Evolutionary conservation across 2,113 vertebrate genomes (phyloP).

Genomic region (Engystomops pustulosus): DNA sequence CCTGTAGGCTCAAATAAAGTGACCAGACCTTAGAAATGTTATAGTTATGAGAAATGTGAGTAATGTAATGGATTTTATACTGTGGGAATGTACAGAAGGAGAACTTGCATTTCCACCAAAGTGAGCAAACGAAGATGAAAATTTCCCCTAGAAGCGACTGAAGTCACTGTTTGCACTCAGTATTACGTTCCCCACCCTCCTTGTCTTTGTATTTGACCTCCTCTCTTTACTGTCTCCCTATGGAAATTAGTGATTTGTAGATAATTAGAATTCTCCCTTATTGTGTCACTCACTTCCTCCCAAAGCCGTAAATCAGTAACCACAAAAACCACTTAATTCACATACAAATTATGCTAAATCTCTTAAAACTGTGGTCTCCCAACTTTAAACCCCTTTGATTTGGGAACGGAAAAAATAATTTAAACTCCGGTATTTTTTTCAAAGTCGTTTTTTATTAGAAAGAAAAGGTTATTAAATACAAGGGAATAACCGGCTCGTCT

Average conservation of each 20-base stretch:
- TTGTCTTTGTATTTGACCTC: constrained; percentile 46
- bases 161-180: not conserved
- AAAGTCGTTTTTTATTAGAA: constrained; percentile 55
- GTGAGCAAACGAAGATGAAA: not conserved
- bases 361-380: constrained; percentile 45
- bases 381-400: constrained; percentile 48
- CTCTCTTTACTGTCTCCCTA: constrained; percentile 35
- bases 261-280: constrained; percentile 50
- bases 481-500: constrained; percentile 28
- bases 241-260: constrained; percentile 46
- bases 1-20: too few species aligned
- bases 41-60: not conserved
- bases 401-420: constrained; percentile 11
- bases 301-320: constrained; percentile 50
- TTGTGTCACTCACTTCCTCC: constrained; percentile 39
- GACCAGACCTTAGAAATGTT: not conserved
- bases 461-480: constrained; percentile 51
- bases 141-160: not conserved
- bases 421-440: constrained; percentile 49
- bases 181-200: constrained; percentile 1
- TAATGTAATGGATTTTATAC: too few species aligned
- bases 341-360: constrained; percentile 42
- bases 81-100: too few species aligned
- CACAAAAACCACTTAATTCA: constrained; percentile 41
- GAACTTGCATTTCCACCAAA: not conserved